Evolutionary conservation across 2,797 vertebrate species (phyloP).

Genomic region (Catostomus latipinnis): DNA sequence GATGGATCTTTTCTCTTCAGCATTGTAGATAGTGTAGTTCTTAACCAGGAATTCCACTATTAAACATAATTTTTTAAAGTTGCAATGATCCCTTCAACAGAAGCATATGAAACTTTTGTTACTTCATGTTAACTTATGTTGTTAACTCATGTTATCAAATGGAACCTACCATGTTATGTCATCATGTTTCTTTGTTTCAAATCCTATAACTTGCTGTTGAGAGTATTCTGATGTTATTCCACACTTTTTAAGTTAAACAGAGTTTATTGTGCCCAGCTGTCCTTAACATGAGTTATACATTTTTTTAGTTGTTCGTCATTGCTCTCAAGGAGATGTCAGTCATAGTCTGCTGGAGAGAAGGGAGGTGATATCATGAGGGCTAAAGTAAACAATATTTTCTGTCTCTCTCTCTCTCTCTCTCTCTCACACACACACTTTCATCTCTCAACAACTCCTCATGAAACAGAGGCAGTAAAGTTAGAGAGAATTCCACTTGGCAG

Average conservation of each 20-base stretch:
- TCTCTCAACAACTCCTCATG: conserved; percentile 53
- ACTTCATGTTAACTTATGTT: too few relatives aligned
- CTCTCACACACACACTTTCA: conserved; percentile 50
- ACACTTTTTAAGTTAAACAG: neutral
- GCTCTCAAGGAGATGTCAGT: conserved; percentile 6
- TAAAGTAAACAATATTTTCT: conserved; percentile 25
- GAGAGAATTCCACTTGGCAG: conserved; percentile 8
- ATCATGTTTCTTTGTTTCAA: neutral
- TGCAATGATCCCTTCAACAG: too few relatives aligned
- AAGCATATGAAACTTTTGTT: too few relatives aligned
- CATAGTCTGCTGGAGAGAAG: neutral
- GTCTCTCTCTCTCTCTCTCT: conserved; percentile 54
- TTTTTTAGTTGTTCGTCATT: neutral
- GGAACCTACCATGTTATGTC: neutral
- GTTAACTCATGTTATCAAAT: too few relatives aligned
- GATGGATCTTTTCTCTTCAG: too few relatives aligned
- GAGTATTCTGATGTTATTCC: too few relatives aligned
- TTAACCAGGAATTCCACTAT: too few relatives aligned
- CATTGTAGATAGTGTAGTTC: too few relatives aligned
- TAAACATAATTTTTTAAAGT: too few relatives aligned
- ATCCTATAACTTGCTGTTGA: too few relatives aligned
- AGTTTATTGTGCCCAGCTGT: neutral
- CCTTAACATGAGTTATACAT: neutral
- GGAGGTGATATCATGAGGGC: conserved; percentile 11
- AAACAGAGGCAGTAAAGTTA: conserved; percentile 31